Evolutionary conservation across 2,797 vertebrate genomes (phyloP).

Genomic region (Dendrocincla fuliginosa): DNA sequence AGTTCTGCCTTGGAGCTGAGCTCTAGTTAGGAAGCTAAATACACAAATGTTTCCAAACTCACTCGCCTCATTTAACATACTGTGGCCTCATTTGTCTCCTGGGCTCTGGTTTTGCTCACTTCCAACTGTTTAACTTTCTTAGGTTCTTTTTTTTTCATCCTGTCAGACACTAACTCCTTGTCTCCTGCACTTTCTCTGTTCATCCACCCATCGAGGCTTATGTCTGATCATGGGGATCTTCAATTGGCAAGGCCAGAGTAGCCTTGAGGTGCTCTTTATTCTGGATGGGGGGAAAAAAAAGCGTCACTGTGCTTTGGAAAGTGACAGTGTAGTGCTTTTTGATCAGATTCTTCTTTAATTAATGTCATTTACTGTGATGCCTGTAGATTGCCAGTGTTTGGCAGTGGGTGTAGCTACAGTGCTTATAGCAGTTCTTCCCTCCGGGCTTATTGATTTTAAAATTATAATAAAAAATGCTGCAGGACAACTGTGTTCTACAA

Average conservation of each 20-base stretch:
- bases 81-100: slow-evolving; percentile 25
- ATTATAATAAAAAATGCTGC: neutral
- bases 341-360: neutral
- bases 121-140: slow-evolving; percentile 9
- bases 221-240: neutral
- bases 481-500: neutral
- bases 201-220: neutral
- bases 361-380: neutral
- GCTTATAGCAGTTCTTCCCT: neutral
- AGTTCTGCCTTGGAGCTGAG: slow-evolving; percentile 16
- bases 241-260: neutral
- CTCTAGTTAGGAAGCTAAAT: slow-evolving; percentile 23
- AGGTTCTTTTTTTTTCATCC: neutral
- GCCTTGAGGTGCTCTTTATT: neutral
- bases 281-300: neutral
- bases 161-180: neutral
- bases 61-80: slow-evolving; percentile 38
- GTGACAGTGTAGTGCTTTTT: neutral
- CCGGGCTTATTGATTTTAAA: neutral
- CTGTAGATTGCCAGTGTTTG: neutral
- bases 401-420: neutral
- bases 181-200: neutral
- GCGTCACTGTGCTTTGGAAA: neutral
- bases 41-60: slow-evolving; percentile 26
- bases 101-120: slow-evolving; percentile 8